Percentiles rank a stretch among this genome's conserved stretches.
phyloP scores from a whole-genome alignment of 2,888 invertebrate species.

The Caenorhabditis sp. region DNA sequence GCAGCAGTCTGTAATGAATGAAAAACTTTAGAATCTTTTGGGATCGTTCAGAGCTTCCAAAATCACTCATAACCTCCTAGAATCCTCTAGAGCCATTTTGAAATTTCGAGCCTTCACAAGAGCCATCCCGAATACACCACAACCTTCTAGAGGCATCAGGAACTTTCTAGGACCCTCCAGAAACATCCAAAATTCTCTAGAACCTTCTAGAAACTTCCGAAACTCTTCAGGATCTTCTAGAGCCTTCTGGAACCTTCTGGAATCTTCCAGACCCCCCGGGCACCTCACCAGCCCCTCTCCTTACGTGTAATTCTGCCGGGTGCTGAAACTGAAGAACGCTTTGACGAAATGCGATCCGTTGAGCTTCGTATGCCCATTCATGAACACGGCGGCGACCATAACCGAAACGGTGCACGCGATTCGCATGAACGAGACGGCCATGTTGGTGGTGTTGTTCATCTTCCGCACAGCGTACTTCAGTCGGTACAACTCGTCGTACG shows the following conservation, averaged over 20 bases:
- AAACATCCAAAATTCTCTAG: no score
- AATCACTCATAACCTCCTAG: no score
- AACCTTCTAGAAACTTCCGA: no score
- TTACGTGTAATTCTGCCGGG: constrained; percentile 59
- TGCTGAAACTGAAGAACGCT: constrained; percentile 52
- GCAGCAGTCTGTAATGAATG: constrained; percentile 63
- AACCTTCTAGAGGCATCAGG: no score
- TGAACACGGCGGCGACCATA: constrained; percentile 52
- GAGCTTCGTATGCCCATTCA: constrained; percentile 58
- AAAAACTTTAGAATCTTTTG: no score
- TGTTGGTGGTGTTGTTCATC: constrained; percentile 74
- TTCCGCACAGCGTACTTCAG: constrained; percentile 81
- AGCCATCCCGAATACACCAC: no score
- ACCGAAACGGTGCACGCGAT: constrained; percentile 60
- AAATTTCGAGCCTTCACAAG: no score
- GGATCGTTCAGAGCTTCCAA: no score
- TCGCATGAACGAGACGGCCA: constrained; percentile 63
- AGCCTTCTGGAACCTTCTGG: no score
- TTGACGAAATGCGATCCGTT: constrained; percentile 45
- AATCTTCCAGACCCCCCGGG: background rate
- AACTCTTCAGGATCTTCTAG: no score
- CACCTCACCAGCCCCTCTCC: constrained; percentile 13
- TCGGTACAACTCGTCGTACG: constrained; percentile 75
- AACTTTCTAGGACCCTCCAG: no score
- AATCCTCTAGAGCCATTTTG: no score